Evolutionary conservation across 2,888 invertebrate species (phyloP).

Genomic region (Caenorhabditis afra): DNA sequence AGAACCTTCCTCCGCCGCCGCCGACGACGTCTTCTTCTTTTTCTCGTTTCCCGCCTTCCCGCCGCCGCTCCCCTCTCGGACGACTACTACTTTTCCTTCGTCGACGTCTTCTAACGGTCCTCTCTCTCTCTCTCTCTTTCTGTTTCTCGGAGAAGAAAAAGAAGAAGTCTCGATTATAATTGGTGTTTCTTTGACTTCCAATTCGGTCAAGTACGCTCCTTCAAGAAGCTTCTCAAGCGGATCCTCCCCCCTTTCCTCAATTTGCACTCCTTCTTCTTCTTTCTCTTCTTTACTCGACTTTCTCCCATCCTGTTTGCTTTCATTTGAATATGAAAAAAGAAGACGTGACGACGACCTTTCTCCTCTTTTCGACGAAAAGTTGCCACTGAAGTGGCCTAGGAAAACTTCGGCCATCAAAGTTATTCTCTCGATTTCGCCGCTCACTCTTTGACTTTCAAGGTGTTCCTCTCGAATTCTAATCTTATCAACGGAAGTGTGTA

Average conservation of each 20-base stretch:
- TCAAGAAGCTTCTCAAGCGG: slow-evolving; percentile 24
- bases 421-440: no score
- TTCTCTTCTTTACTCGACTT: slow-evolving; percentile 2
- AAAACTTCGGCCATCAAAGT: no score
- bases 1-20: neutral
- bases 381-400: no score
- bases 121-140: neutral
- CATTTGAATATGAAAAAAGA: neutral
- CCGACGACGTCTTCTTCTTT: slow-evolving; percentile 18
- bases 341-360: slow-evolving; percentile 19
- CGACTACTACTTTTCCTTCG: slow-evolving; percentile 4
- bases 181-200: neutral
- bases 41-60: slow-evolving; percentile 4
- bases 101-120: neutral
- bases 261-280: slow-evolving; percentile 1
- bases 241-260: no score
- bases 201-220: slow-evolving; percentile 49
- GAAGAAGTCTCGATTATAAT: no score
- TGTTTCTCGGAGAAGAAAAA: neutral
- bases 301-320: neutral
- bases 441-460: no score
- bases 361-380: neutral
- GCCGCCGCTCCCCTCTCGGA: neutral
- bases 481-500: no score
- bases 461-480: no score